These are phyloP conservation scores for Cataglyphis rosenhaueri DNA, from an alignment of 2,888 invertebrate species.

Conservation along the genomic window DNA sequence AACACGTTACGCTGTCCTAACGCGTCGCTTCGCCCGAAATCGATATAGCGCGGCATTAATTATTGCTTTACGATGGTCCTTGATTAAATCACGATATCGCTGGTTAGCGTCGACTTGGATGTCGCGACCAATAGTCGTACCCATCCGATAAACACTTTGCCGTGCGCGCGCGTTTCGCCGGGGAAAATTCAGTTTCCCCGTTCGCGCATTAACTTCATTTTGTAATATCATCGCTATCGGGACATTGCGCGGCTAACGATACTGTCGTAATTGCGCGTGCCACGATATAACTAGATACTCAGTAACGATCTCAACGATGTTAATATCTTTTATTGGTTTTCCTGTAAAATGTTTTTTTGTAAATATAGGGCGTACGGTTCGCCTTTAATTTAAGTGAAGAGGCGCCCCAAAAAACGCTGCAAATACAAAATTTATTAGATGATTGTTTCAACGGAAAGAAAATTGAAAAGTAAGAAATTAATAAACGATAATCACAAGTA, in stretches of 20 bases:
- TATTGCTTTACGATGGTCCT: constrained; percentile 63
- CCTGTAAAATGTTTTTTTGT: constrained; percentile 26
- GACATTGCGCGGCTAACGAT: constrained; percentile 42
- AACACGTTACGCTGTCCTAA: constrained; percentile 66
- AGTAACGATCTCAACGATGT: constrained; percentile 37
- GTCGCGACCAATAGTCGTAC: constrained; percentile 35
- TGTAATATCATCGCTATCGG: constrained; percentile 43
- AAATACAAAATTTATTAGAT: constrained; percentile 7
- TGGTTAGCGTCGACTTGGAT: constrained; percentile 38
- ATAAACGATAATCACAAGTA: neutral
- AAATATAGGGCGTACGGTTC: constrained; percentile 10
- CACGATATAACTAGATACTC: constrained; percentile 33
- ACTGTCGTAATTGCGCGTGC: constrained; percentile 43
- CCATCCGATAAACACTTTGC: constrained; percentile 35
- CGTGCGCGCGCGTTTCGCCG: constrained; percentile 4
- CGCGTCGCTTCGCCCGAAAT: constrained; percentile 67
- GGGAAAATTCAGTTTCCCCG: constrained; percentile 49
- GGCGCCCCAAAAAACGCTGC: neutral
- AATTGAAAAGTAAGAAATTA: neutral
- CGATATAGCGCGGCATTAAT: constrained; percentile 70
- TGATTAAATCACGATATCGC: constrained; percentile 54
- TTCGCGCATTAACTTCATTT: constrained; percentile 39
- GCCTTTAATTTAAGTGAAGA: constrained; percentile 20
- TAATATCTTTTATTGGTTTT: constrained; percentile 47
- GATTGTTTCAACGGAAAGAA: neutral